Evolutionary conservation across 2,113 vertebrate genomes (phyloP).

Genomic region (Vidua chalybeata): DNA sequence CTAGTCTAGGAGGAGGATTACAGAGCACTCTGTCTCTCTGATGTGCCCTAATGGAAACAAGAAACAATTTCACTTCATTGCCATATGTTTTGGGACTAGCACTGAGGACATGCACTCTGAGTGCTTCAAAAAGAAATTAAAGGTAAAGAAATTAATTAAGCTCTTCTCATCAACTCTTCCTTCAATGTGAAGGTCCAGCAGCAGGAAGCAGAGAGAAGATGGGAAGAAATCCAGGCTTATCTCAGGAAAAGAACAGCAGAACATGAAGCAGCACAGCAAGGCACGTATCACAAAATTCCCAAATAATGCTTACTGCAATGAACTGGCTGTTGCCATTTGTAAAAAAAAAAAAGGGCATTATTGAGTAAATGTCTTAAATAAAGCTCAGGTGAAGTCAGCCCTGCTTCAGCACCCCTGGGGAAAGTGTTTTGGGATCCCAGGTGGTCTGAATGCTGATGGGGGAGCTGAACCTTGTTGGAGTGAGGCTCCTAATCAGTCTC

Average conservation of each 20-base stretch:
- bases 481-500: background rate
- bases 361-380: background rate
- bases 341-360: background rate
- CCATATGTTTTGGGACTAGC: conserved; percentile 11
- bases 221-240: conserved; percentile 93
- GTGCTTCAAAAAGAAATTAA: background rate
- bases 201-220: conserved; percentile 90
- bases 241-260: conserved; percentile 89
- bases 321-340: background rate
- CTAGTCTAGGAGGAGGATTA: conserved; percentile 29
- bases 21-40: background rate
- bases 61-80: conserved; percentile 14
- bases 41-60: conserved; percentile 19
- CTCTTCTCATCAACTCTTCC: background rate
- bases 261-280: conserved; percentile 87
- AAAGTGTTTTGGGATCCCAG: background rate
- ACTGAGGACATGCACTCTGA: background rate
- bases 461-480: background rate
- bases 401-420: background rate
- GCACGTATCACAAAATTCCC: conserved; percentile 39
- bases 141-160: background rate
- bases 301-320: background rate
- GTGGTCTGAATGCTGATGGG: background rate
- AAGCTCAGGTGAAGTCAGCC: background rate
- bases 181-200: conserved; percentile 81